Conservation (phyloP, 2,113 vertebrate species). For the Ageneiosus marmoratus region DNA sequence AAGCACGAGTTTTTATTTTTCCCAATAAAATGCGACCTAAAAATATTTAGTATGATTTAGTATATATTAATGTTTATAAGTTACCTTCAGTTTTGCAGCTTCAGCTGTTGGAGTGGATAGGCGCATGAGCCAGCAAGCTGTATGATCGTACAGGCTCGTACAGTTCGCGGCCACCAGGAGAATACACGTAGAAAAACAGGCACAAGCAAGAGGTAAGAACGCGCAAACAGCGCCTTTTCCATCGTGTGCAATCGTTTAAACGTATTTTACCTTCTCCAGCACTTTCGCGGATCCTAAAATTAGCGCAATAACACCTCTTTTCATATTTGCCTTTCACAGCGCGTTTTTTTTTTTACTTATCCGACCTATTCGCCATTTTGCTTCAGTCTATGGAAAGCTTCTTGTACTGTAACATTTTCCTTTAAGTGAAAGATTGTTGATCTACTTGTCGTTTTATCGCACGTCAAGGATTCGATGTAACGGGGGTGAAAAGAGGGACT, state of each 20-base stretch:
- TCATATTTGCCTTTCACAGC: conserved; percentile 73
- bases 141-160: conserved; percentile 60
- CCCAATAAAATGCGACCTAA: conserved; percentile 50
- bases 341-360: conserved; percentile 77
- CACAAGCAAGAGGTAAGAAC: conserved; percentile 76
- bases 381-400: conserved; percentile 82
- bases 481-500: conserved; percentile 60
- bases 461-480: conserved; percentile 45
- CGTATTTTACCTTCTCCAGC: conserved; percentile 66
- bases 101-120: conserved; percentile 80
- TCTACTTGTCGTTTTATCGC: conserved; percentile 14
- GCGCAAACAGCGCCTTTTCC: conserved; percentile 59
- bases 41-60: conserved; percentile 44
- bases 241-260: conserved; percentile 63
- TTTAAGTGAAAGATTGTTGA: conserved; percentile 53
- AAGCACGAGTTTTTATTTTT: conserved; percentile 59
- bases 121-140: conserved; percentile 73
- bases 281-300: conserved; percentile 63
- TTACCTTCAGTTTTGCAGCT: conserved; percentile 72
- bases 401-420: conserved; percentile 72
- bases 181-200: conserved; percentile 68
- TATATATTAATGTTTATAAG: conserved; percentile 60
- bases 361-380: conserved; percentile 94
- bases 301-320: conserved; percentile 70
- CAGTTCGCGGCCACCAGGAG: conserved; percentile 75